Evolutionary conservation across 2,113 vertebrate species (phyloP).

Genomic region (Neodon shergylaensis): DNA sequence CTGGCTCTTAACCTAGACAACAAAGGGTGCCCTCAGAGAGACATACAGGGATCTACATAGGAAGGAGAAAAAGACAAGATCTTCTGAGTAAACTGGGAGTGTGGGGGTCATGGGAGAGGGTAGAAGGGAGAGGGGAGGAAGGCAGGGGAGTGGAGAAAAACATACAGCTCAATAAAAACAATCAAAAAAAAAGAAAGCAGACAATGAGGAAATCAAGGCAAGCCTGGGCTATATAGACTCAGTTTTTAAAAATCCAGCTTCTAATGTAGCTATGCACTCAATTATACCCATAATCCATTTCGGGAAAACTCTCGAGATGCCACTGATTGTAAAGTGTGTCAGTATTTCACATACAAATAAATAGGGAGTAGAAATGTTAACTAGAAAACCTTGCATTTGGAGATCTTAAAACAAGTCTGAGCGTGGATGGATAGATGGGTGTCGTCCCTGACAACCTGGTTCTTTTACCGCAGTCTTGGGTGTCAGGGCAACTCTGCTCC

Average conservation of each 20-base stretch:
- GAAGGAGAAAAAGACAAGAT: too few species aligned
- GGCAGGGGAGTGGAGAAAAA: too few species aligned
- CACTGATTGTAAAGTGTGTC: not conserved
- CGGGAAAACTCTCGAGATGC: not conserved
- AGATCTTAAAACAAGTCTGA: not conserved
- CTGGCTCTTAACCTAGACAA: too few species aligned
- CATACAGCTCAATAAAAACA: too few species aligned
- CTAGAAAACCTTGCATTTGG: not conserved
- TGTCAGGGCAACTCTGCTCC: not conserved
- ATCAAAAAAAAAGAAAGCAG: too few species aligned
- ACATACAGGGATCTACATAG: too few species aligned
- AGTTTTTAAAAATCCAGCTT: not conserved
- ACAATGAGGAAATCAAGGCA: not conserved
- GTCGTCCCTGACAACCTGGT: fast-evolving
- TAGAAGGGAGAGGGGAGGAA: too few species aligned
- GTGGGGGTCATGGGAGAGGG: too few species aligned
- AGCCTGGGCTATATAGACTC: not conserved
- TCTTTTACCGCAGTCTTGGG: not conserved
- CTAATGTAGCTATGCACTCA: not conserved
- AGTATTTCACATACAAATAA: not conserved
- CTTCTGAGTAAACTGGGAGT: too few species aligned
- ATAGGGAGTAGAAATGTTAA: not conserved
- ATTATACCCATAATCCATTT: not conserved
- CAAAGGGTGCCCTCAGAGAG: too few species aligned
- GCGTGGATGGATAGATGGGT: too few species aligned